Conservation (phyloP, 2,113 vertebrate species). For the Nestor notabilis region DNA sequence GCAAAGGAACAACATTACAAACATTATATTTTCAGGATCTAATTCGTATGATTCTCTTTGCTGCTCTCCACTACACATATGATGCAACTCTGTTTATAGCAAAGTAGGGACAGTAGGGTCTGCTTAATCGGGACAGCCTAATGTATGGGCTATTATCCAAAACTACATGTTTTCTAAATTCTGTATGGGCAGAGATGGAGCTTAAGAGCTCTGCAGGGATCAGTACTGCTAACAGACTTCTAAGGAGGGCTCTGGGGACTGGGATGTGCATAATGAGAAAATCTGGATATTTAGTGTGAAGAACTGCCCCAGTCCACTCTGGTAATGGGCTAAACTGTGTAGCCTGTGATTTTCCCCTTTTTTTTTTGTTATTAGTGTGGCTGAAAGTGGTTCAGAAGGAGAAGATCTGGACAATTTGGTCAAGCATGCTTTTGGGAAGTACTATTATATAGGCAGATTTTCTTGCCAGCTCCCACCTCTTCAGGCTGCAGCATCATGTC, state of each 20-base stretch:
- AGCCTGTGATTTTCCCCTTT: background rate
- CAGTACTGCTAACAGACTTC: background rate
- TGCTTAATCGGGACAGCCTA: background rate
- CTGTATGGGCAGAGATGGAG: background rate
- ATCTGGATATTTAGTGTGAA: background rate
- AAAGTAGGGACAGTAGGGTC: background rate
- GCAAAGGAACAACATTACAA: background rate
- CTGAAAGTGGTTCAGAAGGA: background rate
- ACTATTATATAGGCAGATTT: background rate
- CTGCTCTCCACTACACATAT: background rate
- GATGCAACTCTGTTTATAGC: background rate
- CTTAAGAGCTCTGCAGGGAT: background rate
- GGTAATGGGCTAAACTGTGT: background rate
- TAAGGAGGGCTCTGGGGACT: background rate
- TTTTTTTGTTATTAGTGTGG: background rate
- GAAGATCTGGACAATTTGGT: background rate
- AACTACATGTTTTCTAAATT: conserved; percentile 9
- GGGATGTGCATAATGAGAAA: background rate
- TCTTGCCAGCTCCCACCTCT: background rate
- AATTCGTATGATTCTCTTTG: background rate
- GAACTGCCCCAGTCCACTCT: background rate
- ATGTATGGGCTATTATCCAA: background rate
- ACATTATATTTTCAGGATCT: background rate
- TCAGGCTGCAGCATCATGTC: background rate
- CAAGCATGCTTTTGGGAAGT: background rate